These are phyloP conservation scores for Ericerus pela DNA, from an alignment of 1,140 invertebrate species.

Conservation along the genomic window DNA sequence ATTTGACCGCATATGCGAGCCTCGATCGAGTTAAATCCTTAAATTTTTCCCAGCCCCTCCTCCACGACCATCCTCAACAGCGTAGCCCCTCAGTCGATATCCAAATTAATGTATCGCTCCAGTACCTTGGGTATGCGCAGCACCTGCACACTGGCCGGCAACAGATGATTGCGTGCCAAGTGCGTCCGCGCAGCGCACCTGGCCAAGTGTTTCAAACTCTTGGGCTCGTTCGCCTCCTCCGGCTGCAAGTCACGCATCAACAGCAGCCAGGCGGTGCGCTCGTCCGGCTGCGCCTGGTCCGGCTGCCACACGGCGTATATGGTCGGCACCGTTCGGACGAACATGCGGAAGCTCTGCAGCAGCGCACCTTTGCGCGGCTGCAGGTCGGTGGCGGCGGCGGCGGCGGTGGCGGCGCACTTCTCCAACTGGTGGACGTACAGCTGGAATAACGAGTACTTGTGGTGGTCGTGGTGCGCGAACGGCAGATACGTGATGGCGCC, in stretches of 20 bases:
- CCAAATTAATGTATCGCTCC: constrained; percentile 53
- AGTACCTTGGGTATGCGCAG: constrained; percentile 46
- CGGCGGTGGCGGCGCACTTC: neutral
- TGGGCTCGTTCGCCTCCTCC: constrained; percentile 13
- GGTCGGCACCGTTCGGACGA: constrained; percentile 26
- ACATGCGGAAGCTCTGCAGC: constrained; percentile 40
- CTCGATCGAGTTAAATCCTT: too few relatives aligned
- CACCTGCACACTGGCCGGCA: constrained; percentile 52
- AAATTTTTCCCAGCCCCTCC: too few relatives aligned
- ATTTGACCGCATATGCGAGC: too few relatives aligned
- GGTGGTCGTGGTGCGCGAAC: constrained; percentile 34
- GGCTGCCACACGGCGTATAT: constrained; percentile 8
- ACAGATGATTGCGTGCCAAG: constrained; percentile 46
- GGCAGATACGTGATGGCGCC: constrained; percentile 36
- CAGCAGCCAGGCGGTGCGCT: neutral
- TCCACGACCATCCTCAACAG: too few relatives aligned
- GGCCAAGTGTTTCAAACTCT: constrained; percentile 31
- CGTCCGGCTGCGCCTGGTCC: neutral
- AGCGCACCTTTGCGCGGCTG: constrained; percentile 45
- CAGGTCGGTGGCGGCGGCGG: constrained; percentile 1
- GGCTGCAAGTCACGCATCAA: constrained; percentile 26
- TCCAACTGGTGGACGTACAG: constrained; percentile 19
- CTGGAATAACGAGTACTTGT: constrained; percentile 21
- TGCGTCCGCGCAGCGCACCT: constrained; percentile 48
- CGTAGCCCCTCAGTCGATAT: constrained; percentile 43